These are phyloP conservation scores for Resseliella maxima DNA, from an alignment of 2,888 invertebrate genomes.

Conservation along the genomic window DNA sequence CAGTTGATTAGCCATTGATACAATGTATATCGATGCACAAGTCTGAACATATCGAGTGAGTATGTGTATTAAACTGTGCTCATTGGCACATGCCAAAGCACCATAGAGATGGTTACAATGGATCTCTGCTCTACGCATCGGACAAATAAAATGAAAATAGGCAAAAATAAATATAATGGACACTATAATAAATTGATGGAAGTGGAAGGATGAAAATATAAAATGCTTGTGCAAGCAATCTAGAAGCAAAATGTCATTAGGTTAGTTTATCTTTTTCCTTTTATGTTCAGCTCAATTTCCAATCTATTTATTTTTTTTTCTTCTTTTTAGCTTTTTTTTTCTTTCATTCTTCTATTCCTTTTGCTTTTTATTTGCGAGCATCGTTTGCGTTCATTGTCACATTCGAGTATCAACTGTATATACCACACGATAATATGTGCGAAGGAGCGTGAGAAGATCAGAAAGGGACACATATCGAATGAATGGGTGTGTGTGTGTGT, in stretches of 20 bases:
- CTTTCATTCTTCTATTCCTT: not conserved
- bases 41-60: not conserved
- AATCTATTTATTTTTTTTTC: not conserved
- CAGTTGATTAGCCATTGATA: constrained; percentile 5
- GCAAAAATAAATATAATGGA: constrained; percentile 24
- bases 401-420: not conserved
- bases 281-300: constrained; percentile 48
- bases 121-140: not conserved
- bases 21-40: not conserved
- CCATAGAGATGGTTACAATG: not conserved
- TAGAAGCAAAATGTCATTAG: constrained; percentile 20
- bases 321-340: not conserved
- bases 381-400: constrained; percentile 2
- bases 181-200: constrained; percentile 10
- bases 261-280: constrained; percentile 31
- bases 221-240: constrained; percentile 14
- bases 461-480: not conserved
- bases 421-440: no score
- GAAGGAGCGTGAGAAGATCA: not conserved
- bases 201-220: not conserved
- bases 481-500: no score
- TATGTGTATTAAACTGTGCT: not conserved
- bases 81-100: not conserved
- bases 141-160: constrained; percentile 29
- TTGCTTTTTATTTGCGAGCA: not conserved